phyloP scores from a whole-genome alignment of 2,113 vertebrate genomes.

The Callipepla californica region DNA sequence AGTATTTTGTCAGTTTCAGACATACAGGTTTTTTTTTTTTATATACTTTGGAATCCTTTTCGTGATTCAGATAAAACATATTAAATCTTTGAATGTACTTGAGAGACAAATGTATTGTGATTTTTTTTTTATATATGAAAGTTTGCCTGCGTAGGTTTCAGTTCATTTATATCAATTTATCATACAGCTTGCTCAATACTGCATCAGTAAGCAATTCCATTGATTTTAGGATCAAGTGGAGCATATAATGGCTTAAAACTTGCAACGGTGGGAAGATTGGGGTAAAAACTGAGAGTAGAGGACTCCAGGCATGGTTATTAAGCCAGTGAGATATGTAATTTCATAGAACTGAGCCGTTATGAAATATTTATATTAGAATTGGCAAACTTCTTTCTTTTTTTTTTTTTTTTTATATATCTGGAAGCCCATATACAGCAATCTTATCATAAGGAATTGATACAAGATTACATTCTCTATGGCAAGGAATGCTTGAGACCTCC shows the following conservation, averaged over 20 bases:
- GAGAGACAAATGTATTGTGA: neutral
- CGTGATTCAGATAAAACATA: neutral
- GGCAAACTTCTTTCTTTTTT: neutral
- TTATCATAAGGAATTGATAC: neutral
- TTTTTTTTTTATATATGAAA: neutral
- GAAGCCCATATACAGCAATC: neutral
- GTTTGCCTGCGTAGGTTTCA: neutral
- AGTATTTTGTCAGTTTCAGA: neutral
- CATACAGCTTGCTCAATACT: neutral
- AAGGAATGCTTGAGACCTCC: neutral
- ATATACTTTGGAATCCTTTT: neutral
- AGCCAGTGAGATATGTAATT: neutral
- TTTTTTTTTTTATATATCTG: neutral
- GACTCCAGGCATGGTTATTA: neutral
- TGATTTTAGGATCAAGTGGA: neutral
- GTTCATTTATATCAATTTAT: neutral
- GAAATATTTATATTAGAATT: neutral
- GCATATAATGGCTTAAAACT: neutral
- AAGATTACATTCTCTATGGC: neutral
- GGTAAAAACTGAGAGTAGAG: neutral
- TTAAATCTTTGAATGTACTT: neutral
- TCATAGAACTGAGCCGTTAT: neutral
- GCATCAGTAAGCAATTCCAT: neutral
- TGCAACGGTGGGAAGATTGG: neutral
- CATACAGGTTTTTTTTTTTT: neutral